A percentile compares a stretch with the other conserved stretches of the same genome.
Conservation (phyloP, 1,140 invertebrate species). For the Bombyx mori region ASM3026992v2 NC_085110.1:12817501-12818000, state of each 20-base stretch:
- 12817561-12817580: conserved; percentile 71
- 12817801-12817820: too few relatives aligned
- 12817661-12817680: conserved; percentile 55
- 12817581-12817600: conserved; percentile 43
- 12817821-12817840: too few relatives aligned
- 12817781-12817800: too few relatives aligned
- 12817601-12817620: conserved; percentile 16
- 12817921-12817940: too few relatives aligned
- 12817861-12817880: too few relatives aligned
- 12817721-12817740: conserved; percentile 60
- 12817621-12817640: conserved; percentile 20
- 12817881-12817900: too few relatives aligned
- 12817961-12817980: too few relatives aligned
- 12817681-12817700: conserved; percentile 56
- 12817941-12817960: too few relatives aligned
- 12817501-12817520: conserved; percentile 23
- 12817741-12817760: conserved; percentile 2
- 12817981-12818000: too few relatives aligned
- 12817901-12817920: too few relatives aligned
- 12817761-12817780: neutral
- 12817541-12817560: conserved; percentile 74
- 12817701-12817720: conserved; percentile 55
- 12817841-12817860: too few relatives aligned
- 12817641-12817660: conserved; percentile 43
- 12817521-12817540: conserved; percentile 60